Evolutionary conservation across 2,888 invertebrate species (phyloP).

Genomic region (Clivina fossor): DNA sequence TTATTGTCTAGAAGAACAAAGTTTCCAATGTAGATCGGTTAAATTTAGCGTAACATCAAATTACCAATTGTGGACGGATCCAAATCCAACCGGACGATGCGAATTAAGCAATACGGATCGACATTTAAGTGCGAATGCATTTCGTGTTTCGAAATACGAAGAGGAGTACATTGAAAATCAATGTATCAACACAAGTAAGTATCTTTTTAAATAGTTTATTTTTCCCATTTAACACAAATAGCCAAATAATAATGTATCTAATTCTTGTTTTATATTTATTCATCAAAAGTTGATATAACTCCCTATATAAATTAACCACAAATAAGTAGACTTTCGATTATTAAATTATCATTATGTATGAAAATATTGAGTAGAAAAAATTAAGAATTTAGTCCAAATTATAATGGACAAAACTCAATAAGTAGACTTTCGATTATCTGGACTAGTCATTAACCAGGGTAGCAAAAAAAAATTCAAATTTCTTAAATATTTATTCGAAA

Average conservation of each 20-base stretch:
- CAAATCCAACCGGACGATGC: constrained; percentile 62
- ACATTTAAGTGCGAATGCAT: constrained; percentile 74
- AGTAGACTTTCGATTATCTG: too few species aligned
- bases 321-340: too few species aligned
- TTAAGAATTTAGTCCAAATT: too few species aligned
- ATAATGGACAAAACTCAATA: too few species aligned
- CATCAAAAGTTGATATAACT: too few species aligned
- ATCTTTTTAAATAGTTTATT: neutral
- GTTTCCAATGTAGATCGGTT: constrained; percentile 60
- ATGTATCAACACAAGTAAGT: constrained; percentile 64
- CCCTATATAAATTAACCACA: too few species aligned
- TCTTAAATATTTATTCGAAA: too few species aligned
- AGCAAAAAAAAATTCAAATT: too few species aligned
- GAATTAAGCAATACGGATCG: constrained; percentile 72
- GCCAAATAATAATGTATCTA: constrained; percentile 8
- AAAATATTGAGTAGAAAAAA: too few species aligned
- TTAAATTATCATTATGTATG: too few species aligned
- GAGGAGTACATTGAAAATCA: constrained; percentile 85
- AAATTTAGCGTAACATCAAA: constrained; percentile 52
- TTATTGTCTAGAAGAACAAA: constrained; percentile 58
- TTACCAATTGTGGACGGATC: constrained; percentile 36
- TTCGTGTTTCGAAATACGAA: constrained; percentile 71
- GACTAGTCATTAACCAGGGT: too few species aligned
- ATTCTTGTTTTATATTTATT: too few species aligned
- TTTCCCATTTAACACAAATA: constrained; percentile 3